phyloP scores from a whole-genome alignment of 2,888 invertebrate genomes.

The Phrixothrix hirtus region DNA sequence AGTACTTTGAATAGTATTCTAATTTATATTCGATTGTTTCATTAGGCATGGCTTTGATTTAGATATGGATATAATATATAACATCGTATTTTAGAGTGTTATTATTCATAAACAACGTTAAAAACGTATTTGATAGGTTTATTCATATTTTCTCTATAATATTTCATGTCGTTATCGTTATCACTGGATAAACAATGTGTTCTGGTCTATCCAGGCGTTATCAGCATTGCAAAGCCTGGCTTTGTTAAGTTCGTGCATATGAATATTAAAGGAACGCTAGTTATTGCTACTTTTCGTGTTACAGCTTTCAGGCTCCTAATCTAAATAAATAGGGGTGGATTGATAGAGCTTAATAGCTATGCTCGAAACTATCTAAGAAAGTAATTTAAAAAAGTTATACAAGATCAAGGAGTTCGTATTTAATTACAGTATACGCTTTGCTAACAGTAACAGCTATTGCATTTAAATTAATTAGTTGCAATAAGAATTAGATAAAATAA shows the following conservation, averaged over 20 bases:
- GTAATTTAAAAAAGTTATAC: slow-evolving; percentile 16
- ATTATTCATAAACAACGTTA: slow-evolving; percentile 10
- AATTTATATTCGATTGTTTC: too few species aligned
- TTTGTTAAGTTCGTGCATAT: slow-evolving; percentile 35
- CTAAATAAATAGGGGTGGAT: slow-evolving; percentile 34
- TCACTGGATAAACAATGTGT: slow-evolving; percentile 18
- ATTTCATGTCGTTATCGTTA: slow-evolving; percentile 19
- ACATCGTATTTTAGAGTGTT: slow-evolving; percentile 1
- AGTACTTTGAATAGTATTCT: too few species aligned
- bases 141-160: slow-evolving; percentile 14
- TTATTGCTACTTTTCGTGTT: slow-evolving; percentile 35
- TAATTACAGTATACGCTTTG: too few species aligned
- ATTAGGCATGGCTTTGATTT: too few species aligned
- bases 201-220: slow-evolving; percentile 12
- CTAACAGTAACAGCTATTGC: too few species aligned
- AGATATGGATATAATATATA: too few species aligned
- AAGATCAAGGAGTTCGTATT: slow-evolving; percentile 8
- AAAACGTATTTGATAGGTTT: slow-evolving; percentile 13
- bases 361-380: slow-evolving; percentile 24
- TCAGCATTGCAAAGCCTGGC: slow-evolving; percentile 20
- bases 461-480: too few species aligned
- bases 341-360: slow-evolving; percentile 33
- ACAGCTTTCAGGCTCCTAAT: slow-evolving; percentile 32
- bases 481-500: too few species aligned
- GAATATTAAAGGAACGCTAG: slow-evolving; percentile 34